Evolutionary conservation across 2,797 vertebrate genomes (phyloP).

Genomic region (Semaprochilodus insignis): DNA sequence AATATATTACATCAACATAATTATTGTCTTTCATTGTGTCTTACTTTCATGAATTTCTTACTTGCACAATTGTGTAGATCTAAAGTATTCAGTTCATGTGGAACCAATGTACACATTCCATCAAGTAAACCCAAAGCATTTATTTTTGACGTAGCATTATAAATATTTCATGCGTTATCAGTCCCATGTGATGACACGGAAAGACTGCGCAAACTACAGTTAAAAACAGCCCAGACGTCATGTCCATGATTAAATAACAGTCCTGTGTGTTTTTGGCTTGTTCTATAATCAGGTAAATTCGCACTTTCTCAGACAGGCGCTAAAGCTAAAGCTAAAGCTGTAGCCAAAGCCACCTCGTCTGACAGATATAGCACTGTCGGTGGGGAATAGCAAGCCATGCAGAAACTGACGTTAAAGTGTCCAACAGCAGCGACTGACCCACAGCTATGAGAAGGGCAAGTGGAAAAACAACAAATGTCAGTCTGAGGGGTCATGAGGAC

Average conservation of each 20-base stretch:
- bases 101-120: neutral
- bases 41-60: neutral
- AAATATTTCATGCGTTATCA: too few relatives aligned
- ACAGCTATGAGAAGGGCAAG: constrained; percentile 70
- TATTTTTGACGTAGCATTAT: too few relatives aligned
- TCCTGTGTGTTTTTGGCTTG: neutral
- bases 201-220: neutral
- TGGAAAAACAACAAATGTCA: constrained; percentile 82
- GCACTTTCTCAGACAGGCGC: neutral
- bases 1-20: neutral
- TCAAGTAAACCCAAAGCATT: neutral
- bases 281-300: constrained; percentile 38
- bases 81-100: neutral
- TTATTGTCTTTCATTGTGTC: neutral
- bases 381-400: constrained; percentile 72
- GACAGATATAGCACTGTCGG: constrained; percentile 70
- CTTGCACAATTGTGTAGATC: neutral
- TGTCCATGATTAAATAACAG: neutral
- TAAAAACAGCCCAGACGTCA: constrained; percentile 11
- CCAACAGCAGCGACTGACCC: constrained; percentile 75
- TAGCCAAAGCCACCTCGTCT: constrained; percentile 58
- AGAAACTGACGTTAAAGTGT: constrained; percentile 79
- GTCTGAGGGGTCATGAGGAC: constrained; percentile 69
- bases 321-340: constrained; percentile 11
- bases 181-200: neutral